Base-by-base conservation (phyloP, 2,888 invertebrate species). In the Hirtodrosophila alboralis region DNA sequence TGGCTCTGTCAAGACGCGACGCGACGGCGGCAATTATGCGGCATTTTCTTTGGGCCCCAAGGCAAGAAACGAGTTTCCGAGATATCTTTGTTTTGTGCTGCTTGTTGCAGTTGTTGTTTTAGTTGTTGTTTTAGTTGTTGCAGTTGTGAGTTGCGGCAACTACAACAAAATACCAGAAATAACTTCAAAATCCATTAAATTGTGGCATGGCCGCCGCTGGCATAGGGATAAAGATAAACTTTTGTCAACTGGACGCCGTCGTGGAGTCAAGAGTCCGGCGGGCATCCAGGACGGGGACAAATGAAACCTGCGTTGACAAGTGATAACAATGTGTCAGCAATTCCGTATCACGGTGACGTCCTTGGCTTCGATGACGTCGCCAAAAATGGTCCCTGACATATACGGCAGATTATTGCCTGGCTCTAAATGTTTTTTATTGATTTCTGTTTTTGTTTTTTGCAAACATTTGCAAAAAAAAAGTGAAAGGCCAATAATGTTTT, bases 121-220 rank as follows among this genome's bases (percentile, higher is more conserved):
- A n/a, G n/a, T n/a, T n/a, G n/a, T 27, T 56, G 65, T 47, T 40
- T 60, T 30, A 34, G 65, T 52, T 48, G 49, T 34, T 18, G 27
- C 9, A n/a, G 49, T 23, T 27, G 61, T 44, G 43, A 34, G 53
- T 54, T 36, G 70, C 71, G 80, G 65, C 77, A 66, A 75, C 74
- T 63, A 80, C 84, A 81, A 71, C 84, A 84, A 81, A 81, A 81
- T 81, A 70, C 78, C 80, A 81, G 73, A 81, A 81, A 81, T 81
- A 81, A 81, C 80, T 84, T 78, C 83, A 78, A 81, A 84, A 84
- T 81, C 80, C 84, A 84, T 81, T 81, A 81, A 84, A 81, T 79
- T 64, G 75, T 52, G 48, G 57, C 65, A 61, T 43, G 56, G 38
- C 71, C 27, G 10, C 44, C 8, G 36, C 36, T 27, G 41, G 26